Base-by-base conservation (phyloP, 2,888 invertebrate species). In the Drosophila villosipedis region DNA sequence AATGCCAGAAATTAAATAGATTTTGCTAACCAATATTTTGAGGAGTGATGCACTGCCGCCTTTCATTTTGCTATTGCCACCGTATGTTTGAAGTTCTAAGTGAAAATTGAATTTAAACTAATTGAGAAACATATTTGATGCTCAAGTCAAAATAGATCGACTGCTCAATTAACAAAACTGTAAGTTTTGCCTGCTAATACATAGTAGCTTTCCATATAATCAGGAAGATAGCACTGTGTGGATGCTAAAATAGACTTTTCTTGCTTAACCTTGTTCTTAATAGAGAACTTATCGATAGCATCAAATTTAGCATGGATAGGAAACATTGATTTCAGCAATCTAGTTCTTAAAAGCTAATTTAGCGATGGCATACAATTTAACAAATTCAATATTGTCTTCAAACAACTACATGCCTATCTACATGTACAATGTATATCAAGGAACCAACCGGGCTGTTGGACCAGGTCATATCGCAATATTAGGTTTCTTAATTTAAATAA, bases 1-100 rank as follows among this genome's bases (percentile, higher is more conserved):
- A 75, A 59, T 60, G 50, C 19, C 53, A 41, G 37, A 71, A 76
- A 73, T 67, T 69, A 62, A 69, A 72, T 60, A 31, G 71, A 70
- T 68, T 67, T 70, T 59, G 54, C 41, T 55, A 30, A 53, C 4
- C 50, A 49, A 55, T 53, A 41, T 53, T 65, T 53, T 50, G 47
- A 43, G 49, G 39, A 33, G 52, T 68, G 68, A 33, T 33, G 60
- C 12, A 69, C 53, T 49, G 30, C 33, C 33, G 25, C 37, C 52
- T 50, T 54, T 33, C 30, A 50, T 28, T 31, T 41, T 14, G 14
- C 28, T n/a, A 16, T 35, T 58, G 14, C 10, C 2, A 35, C 25
- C 6, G 39, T 37, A 16, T 25, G 35, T 30, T 57, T 53, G 5
- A 55, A 41, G 30, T 39, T 70, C 53, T 28, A 52, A 50, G 33